Evolutionary conservation across 1,140 invertebrate species (phyloP), one percentile per base, ranked within the genome.

Genomic region (Coptotermes formosanus): DNA sequence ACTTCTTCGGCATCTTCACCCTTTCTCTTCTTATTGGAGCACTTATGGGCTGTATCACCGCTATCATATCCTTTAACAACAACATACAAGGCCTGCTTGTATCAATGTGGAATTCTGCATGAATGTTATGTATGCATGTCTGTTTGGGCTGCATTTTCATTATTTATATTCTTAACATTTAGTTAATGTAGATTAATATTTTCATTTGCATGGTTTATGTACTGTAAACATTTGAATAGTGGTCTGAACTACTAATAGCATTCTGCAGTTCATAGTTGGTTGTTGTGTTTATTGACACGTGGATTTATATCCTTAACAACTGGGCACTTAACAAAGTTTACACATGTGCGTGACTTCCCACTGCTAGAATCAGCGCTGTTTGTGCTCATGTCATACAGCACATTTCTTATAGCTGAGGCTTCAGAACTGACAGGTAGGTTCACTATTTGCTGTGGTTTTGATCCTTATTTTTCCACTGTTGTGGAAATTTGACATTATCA

Each of bases 361-460:
- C 91, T 99, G n/a, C 91, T 99, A 87, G 98, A 99, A 91, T 98
- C 97, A 1, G 97, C 97, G 0, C 92, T 99, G 30, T 99, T 99
- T 92, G 97, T 99, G 55, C 93, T 99, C 25, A 98, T 99, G 97
- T 99, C 98, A 0, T 99, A 99, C 90, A 97, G 96, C 88, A 98
- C 98, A 83, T 99, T 99, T 91, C 93, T 99, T 48, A 96, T 99
- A 87, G 98, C 98, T 1, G 98, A 99, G 93, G 97, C 97, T 69
- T 95, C 96, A 48, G 97, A 98, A 91, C 92, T 99, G 4, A 99
- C 98, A 89, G 98, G 98, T 96, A 92, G 90, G 88, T 88, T 8
- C 21, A 75, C 25, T n/a, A 23, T 82, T 43, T 52, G 21, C 3
- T 85, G 12, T 32, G 30, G 12, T 85, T 23, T 85, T 85, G 9